Conservation (phyloP, 2,113 vertebrate species). For the Vireo altiloquus region DNA sequence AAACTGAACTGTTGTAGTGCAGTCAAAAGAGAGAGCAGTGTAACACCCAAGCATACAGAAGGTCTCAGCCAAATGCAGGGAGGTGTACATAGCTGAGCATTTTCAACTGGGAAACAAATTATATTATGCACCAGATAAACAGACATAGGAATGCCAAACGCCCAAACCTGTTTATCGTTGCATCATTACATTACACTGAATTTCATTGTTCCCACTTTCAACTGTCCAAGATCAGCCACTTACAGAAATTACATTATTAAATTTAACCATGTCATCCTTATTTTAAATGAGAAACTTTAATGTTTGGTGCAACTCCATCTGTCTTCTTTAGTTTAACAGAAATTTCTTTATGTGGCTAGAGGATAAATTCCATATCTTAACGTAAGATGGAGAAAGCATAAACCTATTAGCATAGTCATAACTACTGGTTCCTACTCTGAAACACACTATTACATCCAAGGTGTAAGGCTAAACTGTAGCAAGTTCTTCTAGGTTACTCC, state of each 20-base stretch:
- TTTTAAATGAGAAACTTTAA: neutral
- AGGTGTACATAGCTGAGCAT: neutral
- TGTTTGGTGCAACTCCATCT: neutral
- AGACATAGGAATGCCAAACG: neutral
- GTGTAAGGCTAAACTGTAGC: neutral
- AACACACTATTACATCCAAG: neutral
- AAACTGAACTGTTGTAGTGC: neutral
- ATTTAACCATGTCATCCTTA: neutral
- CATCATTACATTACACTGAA: neutral
- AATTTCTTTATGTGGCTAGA: neutral
- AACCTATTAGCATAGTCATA: neutral
- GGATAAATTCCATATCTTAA: neutral
- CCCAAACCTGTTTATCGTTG: neutral
- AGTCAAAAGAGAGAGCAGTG: fast-evolving
- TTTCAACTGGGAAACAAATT: neutral
- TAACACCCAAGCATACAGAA: neutral
- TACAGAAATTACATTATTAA: neutral
- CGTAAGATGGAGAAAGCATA: neutral
- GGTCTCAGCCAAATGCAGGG: neutral
- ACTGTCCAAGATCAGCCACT: neutral
- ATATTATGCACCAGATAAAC: neutral
- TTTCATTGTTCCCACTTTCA: neutral
- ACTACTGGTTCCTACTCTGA: neutral
- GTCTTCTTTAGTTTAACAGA: neutral
- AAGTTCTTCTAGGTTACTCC: neutral